Evolutionary conservation across 1,140 invertebrate genomes (phyloP).

Genomic region (Tenebrio molitor): DNA sequence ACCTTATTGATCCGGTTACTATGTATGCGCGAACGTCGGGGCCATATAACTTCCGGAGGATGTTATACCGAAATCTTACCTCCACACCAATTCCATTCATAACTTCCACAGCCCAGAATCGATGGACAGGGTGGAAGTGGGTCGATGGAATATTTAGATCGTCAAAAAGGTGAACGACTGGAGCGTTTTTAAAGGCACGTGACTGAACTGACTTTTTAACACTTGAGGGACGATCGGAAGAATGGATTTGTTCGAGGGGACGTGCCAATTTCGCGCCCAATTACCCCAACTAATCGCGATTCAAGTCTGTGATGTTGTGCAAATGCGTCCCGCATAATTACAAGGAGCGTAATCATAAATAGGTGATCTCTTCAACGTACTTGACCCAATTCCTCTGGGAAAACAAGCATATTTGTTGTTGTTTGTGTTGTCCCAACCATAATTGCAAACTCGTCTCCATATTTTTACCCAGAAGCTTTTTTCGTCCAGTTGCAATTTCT

Average conservation of each 20-base stretch:
- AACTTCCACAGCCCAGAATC: slow-evolving; percentile 40
- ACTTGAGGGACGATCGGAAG: not conserved
- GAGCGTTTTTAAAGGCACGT: too few species aligned
- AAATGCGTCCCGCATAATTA: not conserved
- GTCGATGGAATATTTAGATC: slow-evolving; percentile 14
- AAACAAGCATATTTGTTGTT: not conserved
- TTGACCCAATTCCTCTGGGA: slow-evolving; percentile 2
- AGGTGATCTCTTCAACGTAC: not conserved
- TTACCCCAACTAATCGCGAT: not conserved
- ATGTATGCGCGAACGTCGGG: slow-evolving; percentile 46
- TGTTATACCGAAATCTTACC: slow-evolving; percentile 47
- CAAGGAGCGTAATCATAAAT: not conserved
- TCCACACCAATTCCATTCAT: slow-evolving; percentile 48
- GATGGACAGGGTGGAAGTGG: slow-evolving; percentile 20
- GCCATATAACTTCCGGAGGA: slow-evolving; percentile 47
- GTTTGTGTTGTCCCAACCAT: too few species aligned
- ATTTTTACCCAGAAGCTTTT: too few species aligned
- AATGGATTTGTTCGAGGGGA: not conserved
- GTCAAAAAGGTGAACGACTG: slow-evolving; percentile 4
- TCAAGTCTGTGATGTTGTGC: not conserved
- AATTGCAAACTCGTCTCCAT: too few species aligned
- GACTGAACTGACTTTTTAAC: too few species aligned
- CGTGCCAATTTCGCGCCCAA: not conserved
- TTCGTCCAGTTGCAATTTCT: too few species aligned
- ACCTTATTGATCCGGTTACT: slow-evolving; percentile 58